These are phyloP conservation scores for Leistus spinibarbis DNA, from an alignment of 2,888 invertebrate genomes.

Conservation along the genomic window DNA sequence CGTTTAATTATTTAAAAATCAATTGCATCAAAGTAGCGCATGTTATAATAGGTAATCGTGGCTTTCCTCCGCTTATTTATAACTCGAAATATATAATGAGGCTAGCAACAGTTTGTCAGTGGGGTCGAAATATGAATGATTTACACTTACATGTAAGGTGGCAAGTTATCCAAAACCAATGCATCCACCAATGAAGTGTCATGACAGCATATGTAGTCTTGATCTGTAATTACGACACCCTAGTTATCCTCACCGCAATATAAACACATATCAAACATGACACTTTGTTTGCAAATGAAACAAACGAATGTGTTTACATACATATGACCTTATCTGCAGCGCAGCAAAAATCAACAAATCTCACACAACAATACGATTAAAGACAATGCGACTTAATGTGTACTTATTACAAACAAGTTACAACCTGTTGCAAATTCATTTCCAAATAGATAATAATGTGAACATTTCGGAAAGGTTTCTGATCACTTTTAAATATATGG, in stretches of 20 bases:
- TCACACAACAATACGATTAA: background rate
- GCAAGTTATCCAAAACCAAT: constrained; percentile 85
- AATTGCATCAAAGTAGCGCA: too few species aligned
- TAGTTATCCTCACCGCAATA: background rate
- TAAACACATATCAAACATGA: background rate
- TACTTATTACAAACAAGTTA: background rate
- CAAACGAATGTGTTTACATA: background rate
- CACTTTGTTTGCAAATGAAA: background rate
- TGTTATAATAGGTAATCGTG: too few species aligned
- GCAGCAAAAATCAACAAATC: background rate
- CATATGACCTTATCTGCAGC: background rate
- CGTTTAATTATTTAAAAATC: background rate
- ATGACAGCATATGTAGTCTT: constrained; percentile 63
- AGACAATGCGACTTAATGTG: background rate
- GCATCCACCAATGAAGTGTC: constrained; percentile 88
- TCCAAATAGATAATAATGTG: background rate
- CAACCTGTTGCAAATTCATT: background rate
- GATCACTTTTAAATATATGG: background rate
- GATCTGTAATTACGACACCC: constrained; percentile 39
- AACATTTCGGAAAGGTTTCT: background rate
- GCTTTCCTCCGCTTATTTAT: background rate
- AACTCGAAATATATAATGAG: background rate
- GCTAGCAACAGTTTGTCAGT: background rate
- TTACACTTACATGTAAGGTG: constrained; percentile 54
- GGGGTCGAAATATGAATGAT: background rate